Percentiles rank a stretch among this genome's conserved stretches.
Conservation (phyloP, 2,113 vertebrate species). For the Oncorhynchus clarkii region DNA sequence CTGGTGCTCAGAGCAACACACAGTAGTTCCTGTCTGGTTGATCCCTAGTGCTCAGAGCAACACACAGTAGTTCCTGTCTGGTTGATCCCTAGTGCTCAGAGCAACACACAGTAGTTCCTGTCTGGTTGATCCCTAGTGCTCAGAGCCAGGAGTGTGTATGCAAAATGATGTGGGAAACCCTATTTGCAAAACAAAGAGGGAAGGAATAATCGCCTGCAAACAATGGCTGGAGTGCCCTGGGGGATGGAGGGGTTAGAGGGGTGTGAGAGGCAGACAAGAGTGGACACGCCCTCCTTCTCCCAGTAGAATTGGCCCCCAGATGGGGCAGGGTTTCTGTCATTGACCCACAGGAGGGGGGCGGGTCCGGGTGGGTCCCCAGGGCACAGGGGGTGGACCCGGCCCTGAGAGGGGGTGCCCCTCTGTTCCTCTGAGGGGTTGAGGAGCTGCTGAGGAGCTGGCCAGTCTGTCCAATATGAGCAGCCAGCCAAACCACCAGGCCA, state of each 20-base stretch:
- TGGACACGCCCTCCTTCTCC: slow-evolving; percentile 36
- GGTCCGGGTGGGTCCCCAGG: no score
- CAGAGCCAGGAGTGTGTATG: slow-evolving; percentile 63
- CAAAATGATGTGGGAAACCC: slow-evolving; percentile 71
- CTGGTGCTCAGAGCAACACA: no score
- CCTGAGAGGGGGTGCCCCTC: background rate
- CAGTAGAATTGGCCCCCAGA: slow-evolving; percentile 42
- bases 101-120: no score
- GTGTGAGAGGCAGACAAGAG: slow-evolving; percentile 26
- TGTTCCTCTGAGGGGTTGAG: no score
- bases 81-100: no score
- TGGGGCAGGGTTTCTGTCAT: slow-evolving; percentile 48
- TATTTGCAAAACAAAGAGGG: slow-evolving; percentile 70
- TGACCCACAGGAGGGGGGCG: slow-evolving; percentile 30
- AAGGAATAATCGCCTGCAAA: slow-evolving; percentile 48
- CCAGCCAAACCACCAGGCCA: slow-evolving; percentile 17
- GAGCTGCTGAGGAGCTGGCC: background rate
- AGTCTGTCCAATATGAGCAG: slow-evolving; percentile 14
- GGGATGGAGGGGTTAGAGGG: slow-evolving; percentile 49
- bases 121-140: background rate
- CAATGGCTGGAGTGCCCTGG: slow-evolving; percentile 47
- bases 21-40: no score
- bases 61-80: no score
- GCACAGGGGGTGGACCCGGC: background rate
- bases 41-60: no score